phyloP scores from a whole-genome alignment of 2,888 invertebrate genomes.

The Mimumesa dahlbomi region DNA sequence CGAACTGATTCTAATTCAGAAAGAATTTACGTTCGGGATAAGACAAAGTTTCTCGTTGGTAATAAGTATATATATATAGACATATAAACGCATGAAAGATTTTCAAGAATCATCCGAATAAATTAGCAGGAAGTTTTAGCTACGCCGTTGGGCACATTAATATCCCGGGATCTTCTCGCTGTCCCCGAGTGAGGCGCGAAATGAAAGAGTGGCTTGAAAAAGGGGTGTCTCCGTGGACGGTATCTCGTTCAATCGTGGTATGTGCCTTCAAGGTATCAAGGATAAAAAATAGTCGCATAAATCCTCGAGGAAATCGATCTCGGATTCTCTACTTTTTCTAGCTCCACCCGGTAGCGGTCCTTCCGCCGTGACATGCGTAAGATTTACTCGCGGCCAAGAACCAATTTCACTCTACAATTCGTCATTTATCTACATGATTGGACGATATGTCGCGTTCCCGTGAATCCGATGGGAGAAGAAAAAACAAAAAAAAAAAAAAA shows the following conservation, averaged over 20 bases:
- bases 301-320: slow-evolving; percentile 68
- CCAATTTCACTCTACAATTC: slow-evolving; percentile 66
- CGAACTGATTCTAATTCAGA: slow-evolving; percentile 39
- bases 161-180: slow-evolving; percentile 42
- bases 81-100: slow-evolving; percentile 5
- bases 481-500: too few species aligned
- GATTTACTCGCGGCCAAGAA: slow-evolving; percentile 66
- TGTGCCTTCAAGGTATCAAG: slow-evolving; percentile 47
- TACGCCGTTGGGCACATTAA: slow-evolving; percentile 46
- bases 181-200: slow-evolving; percentile 23
- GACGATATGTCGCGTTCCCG: slow-evolving; percentile 59
- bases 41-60: slow-evolving; percentile 22
- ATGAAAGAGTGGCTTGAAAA: slow-evolving; percentile 46
- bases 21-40: slow-evolving; percentile 20
- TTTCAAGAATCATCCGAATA: slow-evolving; percentile 36
- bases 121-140: slow-evolving; percentile 46
- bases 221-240: slow-evolving; percentile 26
- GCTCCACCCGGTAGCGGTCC: slow-evolving; percentile 15
- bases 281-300: slow-evolving; percentile 70
- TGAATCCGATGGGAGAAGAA: slow-evolving; percentile 18
- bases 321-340: slow-evolving; percentile 47
- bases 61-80: too few species aligned
- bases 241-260: slow-evolving; percentile 27
- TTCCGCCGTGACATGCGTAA: slow-evolving; percentile 52
- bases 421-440: slow-evolving; percentile 68